Evolutionary conservation across 2,113 vertebrate genomes (phyloP).

Genomic region (Petrocephalus zakoni): DNA sequence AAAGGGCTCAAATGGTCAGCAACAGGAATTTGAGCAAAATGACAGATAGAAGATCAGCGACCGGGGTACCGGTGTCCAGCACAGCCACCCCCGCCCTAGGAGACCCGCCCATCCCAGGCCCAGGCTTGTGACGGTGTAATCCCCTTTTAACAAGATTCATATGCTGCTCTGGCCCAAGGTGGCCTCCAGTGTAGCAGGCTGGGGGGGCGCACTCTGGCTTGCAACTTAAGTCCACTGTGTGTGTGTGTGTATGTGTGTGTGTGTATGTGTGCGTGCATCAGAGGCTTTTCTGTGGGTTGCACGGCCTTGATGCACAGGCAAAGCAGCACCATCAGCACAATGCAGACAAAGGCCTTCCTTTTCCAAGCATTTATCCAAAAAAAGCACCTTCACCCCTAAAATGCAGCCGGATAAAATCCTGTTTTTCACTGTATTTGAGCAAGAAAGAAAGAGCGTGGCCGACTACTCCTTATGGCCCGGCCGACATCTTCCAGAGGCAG

Average conservation of each 20-base stretch:
- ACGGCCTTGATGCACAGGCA: neutral
- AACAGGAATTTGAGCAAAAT: neutral
- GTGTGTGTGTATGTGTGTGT: neutral
- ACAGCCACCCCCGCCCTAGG: neutral
- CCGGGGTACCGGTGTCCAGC: constrained; percentile 30
- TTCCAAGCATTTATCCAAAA: neutral
- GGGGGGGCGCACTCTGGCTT: neutral
- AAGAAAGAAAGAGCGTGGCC: neutral
- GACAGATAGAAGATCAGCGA: neutral
- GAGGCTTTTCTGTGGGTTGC: neutral
- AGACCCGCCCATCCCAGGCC: constrained; percentile 4
- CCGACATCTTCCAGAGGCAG: neutral
- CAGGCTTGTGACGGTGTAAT: constrained; percentile 46
- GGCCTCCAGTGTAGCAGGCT: neutral
- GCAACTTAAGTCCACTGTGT: neutral
- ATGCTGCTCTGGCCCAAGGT: neutral
- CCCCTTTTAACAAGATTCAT: constrained; percentile 50
- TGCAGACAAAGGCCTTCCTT: neutral
- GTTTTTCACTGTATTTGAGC: neutral
- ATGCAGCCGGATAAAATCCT: neutral
- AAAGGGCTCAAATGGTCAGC: neutral
- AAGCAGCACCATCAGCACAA: neutral
- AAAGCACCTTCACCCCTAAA: neutral
- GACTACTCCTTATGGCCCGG: neutral
- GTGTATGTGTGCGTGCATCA: neutral